Base-by-base conservation (phyloP, 92 coral and sea anemone genomes). In the Montipora capitata region DNA sequence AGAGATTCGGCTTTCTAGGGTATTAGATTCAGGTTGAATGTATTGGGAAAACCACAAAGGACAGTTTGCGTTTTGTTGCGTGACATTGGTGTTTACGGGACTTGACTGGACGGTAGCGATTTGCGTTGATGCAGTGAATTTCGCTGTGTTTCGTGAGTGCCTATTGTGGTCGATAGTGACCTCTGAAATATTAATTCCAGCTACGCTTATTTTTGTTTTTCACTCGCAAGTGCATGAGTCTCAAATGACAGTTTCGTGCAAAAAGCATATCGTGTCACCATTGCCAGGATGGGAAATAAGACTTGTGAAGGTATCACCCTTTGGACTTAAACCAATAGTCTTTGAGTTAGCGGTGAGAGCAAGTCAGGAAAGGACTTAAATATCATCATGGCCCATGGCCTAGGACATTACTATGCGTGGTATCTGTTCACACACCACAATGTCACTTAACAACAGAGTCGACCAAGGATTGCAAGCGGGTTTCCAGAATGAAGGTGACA, bases 401-500 rank as follows among this genome's bases (percentile, higher is more conserved):
- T 72, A 82, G 87, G 72, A 83, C 85, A 67, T 48, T 81, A 69
- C 48, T 65, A 64, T 73, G 59, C 11, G 13, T 68, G 85, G 54
- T 68, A 52, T 27, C 78, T 70, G 78, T 70, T 78, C 44, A 54
- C 58, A 70, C 69, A 42, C 35, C 57, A 71, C 15, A 27, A 10
- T 48, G 52, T 82, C 71, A 73, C 72, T 73, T 69, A 8, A 48
- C 68, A 48, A 35, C 84, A 80, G 59, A 79, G 72, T 72, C 58
- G 20, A 66, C 87, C 87, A 71, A 71, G 79, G 79, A 82, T 27
- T 54, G 71, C 87, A 82, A 72, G 70, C 20, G 87, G 87, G 72
- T 72, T 83, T 83, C 80, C 87, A 72, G 87, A 72, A 6, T 83
- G 87, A 79, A 83, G 87, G 87, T 83, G 87, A 83, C 79, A 83